Base-by-base conservation (phyloP, 1,140 invertebrate genomes). In the Musca domestica region DNA sequence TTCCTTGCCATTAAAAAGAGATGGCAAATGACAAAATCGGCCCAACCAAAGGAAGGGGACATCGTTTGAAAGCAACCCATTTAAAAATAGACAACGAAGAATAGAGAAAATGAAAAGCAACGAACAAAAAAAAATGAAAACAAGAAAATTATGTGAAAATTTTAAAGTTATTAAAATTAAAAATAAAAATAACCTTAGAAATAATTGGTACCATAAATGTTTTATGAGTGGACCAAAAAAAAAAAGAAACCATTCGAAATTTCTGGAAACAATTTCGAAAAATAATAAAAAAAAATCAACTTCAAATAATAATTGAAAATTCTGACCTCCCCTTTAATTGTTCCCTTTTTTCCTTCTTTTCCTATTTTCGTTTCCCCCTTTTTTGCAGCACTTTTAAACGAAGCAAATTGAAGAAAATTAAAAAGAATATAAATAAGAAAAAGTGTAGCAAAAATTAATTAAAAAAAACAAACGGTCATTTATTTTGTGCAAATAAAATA, bases 1-100 rank as follows among this genome's bases (percentile, higher is more conserved):
- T n/a, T 25, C 27, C 27, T 30, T 9, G 3, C 22, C 17, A 27
- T 19, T 25, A 2, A 68, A 68, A 46, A 12, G 67, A 68, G 67
- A 68, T 41, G 48, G 67, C 64, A 49, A 34, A 68, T 64, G 61
- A 9, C 27, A 30, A 41, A 5, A 41, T 19, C 4, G 34, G 10
- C 34, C 34, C n/a, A 66, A 49, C 47, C 48, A 66, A 51, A 30
- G 23, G 64, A 66, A 66, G 27, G 51, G 64, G 64, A 66, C 64
- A 19, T 17, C 20, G 23, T 51, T 47, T 27, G 47, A 41, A 41
- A 41, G n/a, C 41, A 68, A 27, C 20, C 54, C 47, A 46, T 65
- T 64, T 68, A 63, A 49, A 68, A 68, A 68, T 41, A 41, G 34
- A 41, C 34, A 41, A 3, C 27, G 9, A 41, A 2, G 34, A 7